A percentile compares a stretch with the other conserved stretches of the same genome.
Evolutionary conservation across 2,113 vertebrate species (phyloP).

Genomic region (Eurypyga helias): DNA sequence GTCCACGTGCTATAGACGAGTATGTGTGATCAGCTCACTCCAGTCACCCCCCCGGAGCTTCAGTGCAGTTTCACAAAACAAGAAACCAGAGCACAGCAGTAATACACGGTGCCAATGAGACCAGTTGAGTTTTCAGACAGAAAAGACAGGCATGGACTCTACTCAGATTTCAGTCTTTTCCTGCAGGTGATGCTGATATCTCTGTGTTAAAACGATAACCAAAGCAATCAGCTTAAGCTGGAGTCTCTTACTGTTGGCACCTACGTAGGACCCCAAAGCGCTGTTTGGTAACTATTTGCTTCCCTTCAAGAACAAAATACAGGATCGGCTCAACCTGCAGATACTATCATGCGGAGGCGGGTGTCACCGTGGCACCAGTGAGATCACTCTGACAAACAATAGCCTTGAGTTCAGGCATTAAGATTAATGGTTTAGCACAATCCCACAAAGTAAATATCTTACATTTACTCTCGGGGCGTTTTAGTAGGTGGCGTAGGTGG

Average conservation of each 20-base stretch:
- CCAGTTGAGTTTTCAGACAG: neutral
- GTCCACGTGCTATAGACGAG: accelerated
- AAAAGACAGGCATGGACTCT: neutral
- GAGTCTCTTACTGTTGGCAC: neutral
- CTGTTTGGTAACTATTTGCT: constrained; percentile 19
- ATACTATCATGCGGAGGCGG: neutral
- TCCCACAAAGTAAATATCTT: constrained; percentile 72
- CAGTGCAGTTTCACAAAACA: neutral
- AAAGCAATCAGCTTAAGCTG: neutral
- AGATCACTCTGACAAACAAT: constrained; percentile 48
- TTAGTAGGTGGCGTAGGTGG: neutral
- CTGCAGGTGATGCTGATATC: neutral
- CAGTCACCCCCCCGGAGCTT: neutral
- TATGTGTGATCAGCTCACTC: neutral
- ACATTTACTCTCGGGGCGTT: constrained; percentile 69
- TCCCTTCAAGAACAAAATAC: neutral
- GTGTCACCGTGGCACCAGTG: neutral
- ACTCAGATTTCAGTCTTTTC: neutral
- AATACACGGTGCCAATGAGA: neutral
- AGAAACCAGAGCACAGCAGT: neutral
- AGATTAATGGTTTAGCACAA: constrained; percentile 52
- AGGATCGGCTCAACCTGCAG: neutral
- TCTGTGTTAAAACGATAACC: neutral
- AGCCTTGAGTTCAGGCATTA: neutral
- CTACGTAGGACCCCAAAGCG: neutral